Evolutionary conservation across 2,888 invertebrate genomes (phyloP).

Genomic region (Xylota segnis): DNA sequence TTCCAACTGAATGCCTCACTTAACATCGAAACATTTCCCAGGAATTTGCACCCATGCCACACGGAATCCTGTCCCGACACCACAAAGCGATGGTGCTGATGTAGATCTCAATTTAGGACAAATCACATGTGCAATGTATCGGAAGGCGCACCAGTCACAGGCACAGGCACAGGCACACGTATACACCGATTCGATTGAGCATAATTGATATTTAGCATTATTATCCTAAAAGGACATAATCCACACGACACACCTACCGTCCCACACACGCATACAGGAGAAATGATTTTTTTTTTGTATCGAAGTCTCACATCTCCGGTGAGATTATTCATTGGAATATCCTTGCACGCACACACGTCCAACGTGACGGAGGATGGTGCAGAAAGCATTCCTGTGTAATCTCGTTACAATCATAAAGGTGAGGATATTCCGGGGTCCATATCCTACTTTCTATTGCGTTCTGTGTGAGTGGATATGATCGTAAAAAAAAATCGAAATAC

Average conservation of each 20-base stretch:
- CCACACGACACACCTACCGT: not conserved
- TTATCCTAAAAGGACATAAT: constrained; percentile 22
- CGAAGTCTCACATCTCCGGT: too few relatives aligned
- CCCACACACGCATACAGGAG: not conserved
- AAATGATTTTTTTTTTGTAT: not conserved
- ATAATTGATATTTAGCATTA: constrained; percentile 42
- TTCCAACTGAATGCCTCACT: constrained; percentile 20
- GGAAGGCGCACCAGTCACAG: constrained; percentile 7
- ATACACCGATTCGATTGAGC: constrained; percentile 18
- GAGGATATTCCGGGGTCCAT: not conserved
- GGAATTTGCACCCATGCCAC: not conserved
- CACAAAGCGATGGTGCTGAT: not conserved
- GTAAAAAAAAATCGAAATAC: constrained; percentile 6
- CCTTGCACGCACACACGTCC: not conserved
- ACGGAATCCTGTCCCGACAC: constrained; percentile 4
- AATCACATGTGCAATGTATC: constrained; percentile 28
- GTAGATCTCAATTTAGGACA: constrained; percentile 31
- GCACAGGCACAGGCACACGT: too few relatives aligned
- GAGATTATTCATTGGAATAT: constrained; percentile 14
- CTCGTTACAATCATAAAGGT: constrained; percentile 15
- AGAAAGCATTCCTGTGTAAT: constrained; percentile 10
- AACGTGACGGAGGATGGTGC: too few relatives aligned
- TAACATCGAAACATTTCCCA: constrained; percentile 8
- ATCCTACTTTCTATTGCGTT: not conserved
- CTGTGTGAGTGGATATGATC: not conserved